Evolutionary conservation across 1,140 invertebrate genomes (phyloP), one percentile per base, ranked within the genome.

Genomic region (Thereuonema tuberculata): DNA sequence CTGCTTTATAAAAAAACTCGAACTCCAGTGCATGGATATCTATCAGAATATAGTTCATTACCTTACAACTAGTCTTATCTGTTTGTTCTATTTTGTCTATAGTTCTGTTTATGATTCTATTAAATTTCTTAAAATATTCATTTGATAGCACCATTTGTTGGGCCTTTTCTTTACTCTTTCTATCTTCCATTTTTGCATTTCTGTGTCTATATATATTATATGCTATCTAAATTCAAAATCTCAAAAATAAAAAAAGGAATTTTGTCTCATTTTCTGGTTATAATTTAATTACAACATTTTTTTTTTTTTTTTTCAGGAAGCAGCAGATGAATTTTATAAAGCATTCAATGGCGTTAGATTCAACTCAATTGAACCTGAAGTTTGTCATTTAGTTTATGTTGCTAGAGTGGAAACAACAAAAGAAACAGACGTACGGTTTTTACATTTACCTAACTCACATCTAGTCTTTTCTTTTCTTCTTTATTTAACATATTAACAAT

Each of bases 301-400:
- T 37, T 37, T 37, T 37, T 64, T 67, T 64, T 9, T 55, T 60
- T 76, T 66, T 37, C 76, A 93, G 80, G 76, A 80, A 62, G 81
- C 87, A 29, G 90, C 94, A 0, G 82, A 84, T 68, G 86, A 93
- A 70, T 99, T 99, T 75, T 98, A 95, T 72, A 80, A 82, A 58
- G 86, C 87, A 0, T 98, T 87, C 69, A 97, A 99, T 74, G 93
- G 93, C 20, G 81, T 81, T 0, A 83, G 85, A 0, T 99, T 93
- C 73, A 98, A 94, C 75, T 90, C 85, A 1, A 76, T 99, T 43
- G 95, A 99, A 75, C 84, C 89, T 1, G 86, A 88, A 60, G 74
- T 93, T 37, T 99, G 97, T 71, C 85, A 90, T 68, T 79, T 97
- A 64, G 91, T 94, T 1, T 99, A 94, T 83, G 93, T 99, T 1